Base-by-base conservation (phyloP, 2,888 invertebrate genomes). In the Drosophila kambysellisi region DNA sequence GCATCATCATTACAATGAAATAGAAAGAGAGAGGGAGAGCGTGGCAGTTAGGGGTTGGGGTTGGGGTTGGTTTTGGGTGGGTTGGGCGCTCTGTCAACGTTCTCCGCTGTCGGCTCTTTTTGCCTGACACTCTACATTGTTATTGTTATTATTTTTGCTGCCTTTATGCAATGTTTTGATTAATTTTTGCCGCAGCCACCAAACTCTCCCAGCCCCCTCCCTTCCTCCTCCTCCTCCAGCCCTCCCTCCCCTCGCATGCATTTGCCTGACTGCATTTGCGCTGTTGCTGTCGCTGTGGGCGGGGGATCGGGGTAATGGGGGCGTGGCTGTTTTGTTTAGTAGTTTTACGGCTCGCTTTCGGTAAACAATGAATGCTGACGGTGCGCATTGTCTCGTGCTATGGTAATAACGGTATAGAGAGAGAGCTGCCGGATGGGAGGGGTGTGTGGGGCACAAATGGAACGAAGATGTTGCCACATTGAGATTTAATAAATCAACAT, bases 161-260 rank as follows among this genome's bases (percentile, higher is more conserved):
- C 91, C 92, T 92, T 93, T 93, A 93, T 93, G 89, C 90, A 92
- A 92, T 92, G 92, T 93, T 93, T 92, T 93, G 92, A 93, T 93
- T 93, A 92, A 92, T 92, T 92, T 91, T 92, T 92, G 88, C 90
- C 82, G 62, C 89, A 90, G 75, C 87, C 69, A 35, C 65, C 71
- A 64, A 67, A 43, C 50, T 59, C 50, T 25, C 46, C 41, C 41
- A n/a, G 8, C 41, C 46, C 12, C 15, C 50, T 25, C 46, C 41
- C 41, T 9, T 4, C 41, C 46, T 20, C 11, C 37, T 59, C 37
- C 60, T 35, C 4, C 7, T 65, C 30, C 17, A 1, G 32, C 59
- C 8, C 15, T 8, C 46, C 52, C 39, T 32, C n/a, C 29, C 54
- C 50, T 39, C 33, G 32, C 88, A 56, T 85, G 83, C 90, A 86